Conservation (phyloP, 2,113 vertebrate species). For the Ibidorhyncha struthersii region DNA sequence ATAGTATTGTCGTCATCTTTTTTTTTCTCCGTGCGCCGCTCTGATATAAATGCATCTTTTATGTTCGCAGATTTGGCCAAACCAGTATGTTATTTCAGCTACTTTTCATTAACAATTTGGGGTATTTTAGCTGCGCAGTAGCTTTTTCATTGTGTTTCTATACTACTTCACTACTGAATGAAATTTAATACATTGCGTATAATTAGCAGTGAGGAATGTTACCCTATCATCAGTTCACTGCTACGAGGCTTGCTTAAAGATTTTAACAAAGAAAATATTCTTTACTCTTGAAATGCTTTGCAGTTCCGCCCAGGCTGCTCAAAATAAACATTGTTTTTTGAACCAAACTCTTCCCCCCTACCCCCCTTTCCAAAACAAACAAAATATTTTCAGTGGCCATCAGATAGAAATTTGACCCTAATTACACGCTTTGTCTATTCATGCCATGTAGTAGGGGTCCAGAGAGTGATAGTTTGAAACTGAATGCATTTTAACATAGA, state of each 20-base stretch:
- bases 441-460: not conserved
- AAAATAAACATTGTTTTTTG: constrained; percentile 62
- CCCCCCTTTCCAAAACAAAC: constrained; percentile 16
- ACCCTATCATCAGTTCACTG: constrained; percentile 57
- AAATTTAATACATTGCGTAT: constrained; percentile 66
- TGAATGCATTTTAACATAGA: constrained; percentile 11
- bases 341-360: not conserved
- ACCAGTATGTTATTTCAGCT: constrained; percentile 54
- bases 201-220: constrained; percentile 59
- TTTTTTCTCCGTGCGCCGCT: not conserved
- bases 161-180: constrained; percentile 47
- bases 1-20: constrained; percentile 17
- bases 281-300: constrained; percentile 35
- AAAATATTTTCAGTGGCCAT: constrained; percentile 31
- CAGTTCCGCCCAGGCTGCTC: constrained; percentile 4
- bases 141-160: constrained; percentile 53
- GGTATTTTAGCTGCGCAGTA: constrained; percentile 44
- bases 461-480: not conserved
- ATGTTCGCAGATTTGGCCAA: constrained; percentile 34
- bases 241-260: constrained; percentile 31
- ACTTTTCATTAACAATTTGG: constrained; percentile 61
- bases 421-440: constrained; percentile 40
- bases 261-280: constrained; percentile 67
- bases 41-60: constrained; percentile 52
- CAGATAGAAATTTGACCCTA: constrained; percentile 49